Evolutionary conservation across 2,797 vertebrate species (phyloP).

Genomic region (Anabas testudineus): DNA sequence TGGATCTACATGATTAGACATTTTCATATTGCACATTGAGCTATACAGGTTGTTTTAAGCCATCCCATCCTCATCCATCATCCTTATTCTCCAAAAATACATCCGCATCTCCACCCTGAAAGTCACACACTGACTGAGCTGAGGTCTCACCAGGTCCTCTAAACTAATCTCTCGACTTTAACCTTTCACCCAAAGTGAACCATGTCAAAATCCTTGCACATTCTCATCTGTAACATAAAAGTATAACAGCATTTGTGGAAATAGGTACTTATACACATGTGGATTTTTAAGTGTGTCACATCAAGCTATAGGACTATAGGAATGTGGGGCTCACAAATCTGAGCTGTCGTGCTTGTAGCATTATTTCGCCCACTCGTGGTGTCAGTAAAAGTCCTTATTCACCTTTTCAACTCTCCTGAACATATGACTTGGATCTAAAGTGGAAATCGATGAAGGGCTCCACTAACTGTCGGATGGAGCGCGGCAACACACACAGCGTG

Average conservation of each 20-base stretch:
- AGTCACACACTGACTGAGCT: background rate
- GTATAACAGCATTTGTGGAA: background rate
- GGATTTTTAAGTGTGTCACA: no score
- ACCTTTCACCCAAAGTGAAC: background rate
- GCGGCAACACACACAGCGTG: background rate
- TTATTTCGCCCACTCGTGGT: conserved; percentile 6
- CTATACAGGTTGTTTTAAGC: conserved; percentile 18
- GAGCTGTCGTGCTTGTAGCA: background rate
- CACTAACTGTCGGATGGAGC: conserved; percentile 18
- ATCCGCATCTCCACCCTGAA: background rate
- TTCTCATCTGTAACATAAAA: background rate
- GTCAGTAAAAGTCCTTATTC: conserved; percentile 35
- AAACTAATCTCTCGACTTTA: background rate
- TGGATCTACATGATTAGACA: conserved; percentile 18
- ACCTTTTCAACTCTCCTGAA: conserved; percentile 36
- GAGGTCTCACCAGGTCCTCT: background rate
- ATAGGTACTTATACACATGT: no score
- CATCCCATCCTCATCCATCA: conserved; percentile 17
- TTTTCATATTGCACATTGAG: conserved; percentile 9
- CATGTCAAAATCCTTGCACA: background rate
- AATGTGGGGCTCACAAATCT: background rate
- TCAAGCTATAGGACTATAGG: no score
- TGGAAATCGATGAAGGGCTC: conserved; percentile 57
- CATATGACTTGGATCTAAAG: conserved; percentile 48
- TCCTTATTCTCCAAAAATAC: background rate